phyloP scores from a whole-genome alignment of 2,113 vertebrate genomes.

The Ptychochromis oligacanthus region DNA sequence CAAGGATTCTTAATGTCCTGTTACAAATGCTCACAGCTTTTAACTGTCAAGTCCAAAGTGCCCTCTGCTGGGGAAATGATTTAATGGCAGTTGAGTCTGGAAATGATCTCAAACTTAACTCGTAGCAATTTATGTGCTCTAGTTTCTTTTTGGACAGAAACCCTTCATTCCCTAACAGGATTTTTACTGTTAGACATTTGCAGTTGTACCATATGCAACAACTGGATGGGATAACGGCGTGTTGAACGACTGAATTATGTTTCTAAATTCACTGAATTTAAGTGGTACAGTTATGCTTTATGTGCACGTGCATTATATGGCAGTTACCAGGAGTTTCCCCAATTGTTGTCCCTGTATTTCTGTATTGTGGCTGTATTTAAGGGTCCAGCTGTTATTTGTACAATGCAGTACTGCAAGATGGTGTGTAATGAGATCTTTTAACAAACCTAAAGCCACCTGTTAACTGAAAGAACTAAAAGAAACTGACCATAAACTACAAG shows the following conservation, averaged over 20 bases:
- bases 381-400: not conserved
- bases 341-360: no score
- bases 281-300: not conserved
- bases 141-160: not conserved
- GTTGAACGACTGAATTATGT: not conserved
- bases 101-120: not conserved
- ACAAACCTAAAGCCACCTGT: no score
- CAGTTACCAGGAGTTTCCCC: not conserved
- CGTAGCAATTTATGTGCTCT: no score
- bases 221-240: not conserved
- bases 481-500: not conserved
- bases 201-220: not conserved
- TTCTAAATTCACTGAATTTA: not conserved
- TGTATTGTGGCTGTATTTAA: not conserved
- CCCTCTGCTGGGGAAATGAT: conserved; percentile 22
- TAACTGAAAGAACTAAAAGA: no score
- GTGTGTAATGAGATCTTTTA: no score
- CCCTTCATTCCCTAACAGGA: not conserved
- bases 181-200: not conserved
- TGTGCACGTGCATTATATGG: not conserved
- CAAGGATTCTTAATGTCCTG: not conserved
- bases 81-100: not conserved
- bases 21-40: not conserved
- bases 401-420: no score
- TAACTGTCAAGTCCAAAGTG: not conserved